A percentile compares a stretch with the other conserved stretches of the same genome.
phyloP scores from a whole-genome alignment of 1,140 invertebrate genomes.

The Zaprionus taronus region DNA sequence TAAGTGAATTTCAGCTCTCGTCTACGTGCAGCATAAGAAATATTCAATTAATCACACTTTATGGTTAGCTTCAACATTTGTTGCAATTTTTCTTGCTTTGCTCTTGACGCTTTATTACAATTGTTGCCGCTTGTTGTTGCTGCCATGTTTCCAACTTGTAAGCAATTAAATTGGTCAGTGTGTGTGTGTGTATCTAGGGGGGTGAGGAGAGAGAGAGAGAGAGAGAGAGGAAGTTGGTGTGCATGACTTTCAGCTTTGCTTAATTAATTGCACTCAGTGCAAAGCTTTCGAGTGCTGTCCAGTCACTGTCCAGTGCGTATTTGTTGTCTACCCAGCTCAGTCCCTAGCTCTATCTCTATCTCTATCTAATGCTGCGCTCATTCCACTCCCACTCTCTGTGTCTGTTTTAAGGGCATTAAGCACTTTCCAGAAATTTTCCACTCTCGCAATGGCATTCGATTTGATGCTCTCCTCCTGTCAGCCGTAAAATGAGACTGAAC shows the following conservation, averaged over 20 bases:
- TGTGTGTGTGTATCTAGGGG: conserved; percentile 19
- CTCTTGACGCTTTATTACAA: conserved; percentile 79
- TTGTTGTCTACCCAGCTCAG: conserved; percentile 7
- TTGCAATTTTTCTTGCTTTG: conserved; percentile 82
- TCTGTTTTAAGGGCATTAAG: conserved; percentile 41
- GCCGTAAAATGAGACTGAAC: conserved; percentile 1
- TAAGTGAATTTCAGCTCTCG: conserved; percentile 23
- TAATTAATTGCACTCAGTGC: conserved; percentile 79
- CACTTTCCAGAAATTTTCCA: conserved; percentile 47
- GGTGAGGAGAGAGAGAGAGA: background rate
- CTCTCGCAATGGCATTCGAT: conserved; percentile 33
- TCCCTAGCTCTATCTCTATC: conserved; percentile 21
- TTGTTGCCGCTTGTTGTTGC: conserved; percentile 59
- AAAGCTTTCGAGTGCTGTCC: conserved; percentile 58
- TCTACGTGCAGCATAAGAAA: conserved; percentile 76
- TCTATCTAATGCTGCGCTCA: conserved; percentile 22
- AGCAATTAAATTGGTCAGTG: conserved; percentile 73
- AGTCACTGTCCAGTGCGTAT: conserved; percentile 50
- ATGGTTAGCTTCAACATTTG: conserved; percentile 82
- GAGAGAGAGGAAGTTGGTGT: conserved; percentile 23
- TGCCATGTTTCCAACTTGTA: conserved; percentile 77
- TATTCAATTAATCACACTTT: conserved; percentile 83
- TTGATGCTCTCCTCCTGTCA: conserved; percentile 1
- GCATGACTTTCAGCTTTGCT: conserved; percentile 82
- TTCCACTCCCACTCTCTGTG: conserved; percentile 19